Conservation (phyloP, 2,797 vertebrate genomes). For the Acanthurus leucopareius region DNA sequence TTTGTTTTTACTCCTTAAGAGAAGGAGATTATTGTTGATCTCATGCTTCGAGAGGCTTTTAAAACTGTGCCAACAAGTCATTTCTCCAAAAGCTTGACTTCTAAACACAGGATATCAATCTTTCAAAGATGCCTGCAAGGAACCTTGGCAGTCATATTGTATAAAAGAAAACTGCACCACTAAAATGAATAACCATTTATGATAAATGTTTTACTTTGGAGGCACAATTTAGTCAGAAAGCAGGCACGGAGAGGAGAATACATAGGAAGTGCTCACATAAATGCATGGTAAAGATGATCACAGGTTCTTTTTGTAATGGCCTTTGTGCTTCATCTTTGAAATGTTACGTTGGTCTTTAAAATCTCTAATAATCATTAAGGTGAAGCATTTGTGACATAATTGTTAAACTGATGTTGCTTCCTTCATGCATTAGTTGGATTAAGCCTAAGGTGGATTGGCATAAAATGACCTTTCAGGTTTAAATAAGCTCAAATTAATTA, state of each 20-base stretch:
- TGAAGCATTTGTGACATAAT: not conserved
- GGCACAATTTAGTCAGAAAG: not conserved
- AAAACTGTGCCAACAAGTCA: not conserved
- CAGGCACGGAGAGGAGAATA: not conserved
- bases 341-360: not conserved
- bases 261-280: not conserved
- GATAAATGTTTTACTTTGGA: not conserved
- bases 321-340: slow-evolving; percentile 11
- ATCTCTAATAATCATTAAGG: slow-evolving; percentile 21
- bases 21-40: not conserved
- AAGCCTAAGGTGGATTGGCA: slow-evolving; percentile 4
- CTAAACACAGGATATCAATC: not conserved
- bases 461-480: slow-evolving; percentile 25
- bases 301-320: not conserved
- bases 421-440: slow-evolving; percentile 16
- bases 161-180: not conserved
- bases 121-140: not conserved
- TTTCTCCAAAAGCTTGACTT: not conserved
- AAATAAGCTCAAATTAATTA: slow-evolving; percentile 39
- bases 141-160: not conserved
- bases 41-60: not conserved
- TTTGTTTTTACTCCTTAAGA: not conserved
- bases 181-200: not conserved
- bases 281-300: not conserved
- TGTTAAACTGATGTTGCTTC: slow-evolving; percentile 12